A percentile compares a stretch with the other conserved stretches of the same genome.
phyloP scores from a whole-genome alignment of 2,797 vertebrate genomes.

The Carcharodon carcharias region DNA sequence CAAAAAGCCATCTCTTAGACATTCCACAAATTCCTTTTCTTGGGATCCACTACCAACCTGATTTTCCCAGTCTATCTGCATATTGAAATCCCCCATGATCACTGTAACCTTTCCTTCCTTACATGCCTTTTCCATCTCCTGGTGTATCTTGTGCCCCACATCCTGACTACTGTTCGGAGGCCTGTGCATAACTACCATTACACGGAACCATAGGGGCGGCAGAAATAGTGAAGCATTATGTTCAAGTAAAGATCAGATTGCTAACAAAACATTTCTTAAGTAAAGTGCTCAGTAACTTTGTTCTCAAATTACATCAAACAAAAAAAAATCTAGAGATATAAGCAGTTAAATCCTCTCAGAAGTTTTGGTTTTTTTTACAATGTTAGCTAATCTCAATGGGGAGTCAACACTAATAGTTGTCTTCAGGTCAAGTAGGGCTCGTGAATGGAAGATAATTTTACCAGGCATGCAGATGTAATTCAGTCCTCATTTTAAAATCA shows the following conservation, averaged over 20 bases:
- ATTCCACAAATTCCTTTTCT: no score
- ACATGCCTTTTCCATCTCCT: no score
- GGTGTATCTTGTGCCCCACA: no score
- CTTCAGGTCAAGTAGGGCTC: not conserved
- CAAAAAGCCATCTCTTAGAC: no score
- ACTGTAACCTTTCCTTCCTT: no score
- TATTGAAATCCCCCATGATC: no score
- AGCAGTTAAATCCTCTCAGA: not conserved
- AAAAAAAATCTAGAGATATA: not conserved
- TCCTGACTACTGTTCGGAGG: no score
- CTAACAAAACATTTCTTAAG: not conserved
- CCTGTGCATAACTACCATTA: no score
- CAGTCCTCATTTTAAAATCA: not conserved
- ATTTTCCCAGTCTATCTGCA: no score
- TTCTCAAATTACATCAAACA: not conserved
- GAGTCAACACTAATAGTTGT: not conserved
- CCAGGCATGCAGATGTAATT: not conserved
- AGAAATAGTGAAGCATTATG: not conserved
- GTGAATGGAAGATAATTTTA: not conserved
- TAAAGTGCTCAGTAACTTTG: no score
- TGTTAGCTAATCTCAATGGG: not conserved
- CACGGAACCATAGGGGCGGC: not conserved
- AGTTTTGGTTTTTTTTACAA: not conserved
- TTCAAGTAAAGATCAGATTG: not conserved
- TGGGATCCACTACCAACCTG: no score